Evolutionary conservation across 1,140 invertebrate genomes (phyloP).

Genomic region (Bicyclus anynana): DNA sequence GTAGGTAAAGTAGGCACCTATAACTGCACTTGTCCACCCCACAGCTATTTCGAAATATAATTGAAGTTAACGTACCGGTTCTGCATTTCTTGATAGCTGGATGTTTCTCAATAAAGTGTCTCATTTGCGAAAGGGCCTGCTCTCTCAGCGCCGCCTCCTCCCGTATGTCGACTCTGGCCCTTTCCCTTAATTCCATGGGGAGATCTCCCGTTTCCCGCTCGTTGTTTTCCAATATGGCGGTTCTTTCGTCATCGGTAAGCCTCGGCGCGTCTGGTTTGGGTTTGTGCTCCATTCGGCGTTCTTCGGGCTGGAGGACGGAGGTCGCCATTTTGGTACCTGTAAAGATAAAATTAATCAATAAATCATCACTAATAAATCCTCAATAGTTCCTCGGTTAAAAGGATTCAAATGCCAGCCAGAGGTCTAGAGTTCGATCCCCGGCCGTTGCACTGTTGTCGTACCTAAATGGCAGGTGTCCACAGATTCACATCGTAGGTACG

Average conservation of each 20-base stretch:
- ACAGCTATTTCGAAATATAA: not conserved
- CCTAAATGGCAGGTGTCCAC: too few relatives aligned
- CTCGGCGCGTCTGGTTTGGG: constrained; percentile 45
- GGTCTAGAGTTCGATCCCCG: too few relatives aligned
- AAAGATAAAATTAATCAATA: not conserved
- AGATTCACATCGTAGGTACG: too few relatives aligned
- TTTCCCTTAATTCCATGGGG: constrained; percentile 66
- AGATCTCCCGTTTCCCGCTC: constrained; percentile 61
- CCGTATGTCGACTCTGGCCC: constrained; percentile 83
- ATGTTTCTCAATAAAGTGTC: constrained; percentile 88
- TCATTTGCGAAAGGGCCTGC: constrained; percentile 83
- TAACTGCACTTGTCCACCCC: not conserved
- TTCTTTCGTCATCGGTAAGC: constrained; percentile 58
- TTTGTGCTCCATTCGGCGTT: constrained; percentile 56
- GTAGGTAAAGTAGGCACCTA: not conserved
- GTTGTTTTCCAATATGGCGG: constrained; percentile 48
- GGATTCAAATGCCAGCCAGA: too few relatives aligned
- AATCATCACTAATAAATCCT: too few relatives aligned
- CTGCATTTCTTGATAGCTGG: constrained; percentile 85
- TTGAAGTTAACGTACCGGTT: constrained; percentile 75
- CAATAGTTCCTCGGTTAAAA: too few relatives aligned
- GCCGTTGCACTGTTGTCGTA: too few relatives aligned
- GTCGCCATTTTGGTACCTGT: constrained; percentile 47
- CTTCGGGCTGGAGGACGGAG: constrained; percentile 63
- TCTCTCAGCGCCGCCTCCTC: constrained; percentile 84